phyloP scores from a whole-genome alignment of 2,888 invertebrate genomes.

The Euspilapteryx auroguttella region DNA sequence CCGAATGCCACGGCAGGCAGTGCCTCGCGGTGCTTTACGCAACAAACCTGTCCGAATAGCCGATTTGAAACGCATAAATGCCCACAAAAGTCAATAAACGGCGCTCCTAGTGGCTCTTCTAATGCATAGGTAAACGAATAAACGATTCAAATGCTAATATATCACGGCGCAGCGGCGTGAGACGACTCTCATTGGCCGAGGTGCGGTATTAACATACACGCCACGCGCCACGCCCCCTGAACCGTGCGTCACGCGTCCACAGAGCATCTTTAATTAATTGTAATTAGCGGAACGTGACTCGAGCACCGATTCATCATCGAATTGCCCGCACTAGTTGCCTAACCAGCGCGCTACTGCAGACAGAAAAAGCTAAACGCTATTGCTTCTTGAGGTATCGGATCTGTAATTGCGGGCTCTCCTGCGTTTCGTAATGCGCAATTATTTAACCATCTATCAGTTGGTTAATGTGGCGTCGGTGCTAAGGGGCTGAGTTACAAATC shows the following conservation, averaged over 20 bases:
- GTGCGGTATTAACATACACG: constrained; percentile 49
- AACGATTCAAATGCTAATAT: constrained; percentile 59
- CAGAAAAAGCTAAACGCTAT: constrained; percentile 1
- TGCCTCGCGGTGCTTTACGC: too few species aligned
- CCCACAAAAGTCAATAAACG: too few species aligned
- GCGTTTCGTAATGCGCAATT: constrained; percentile 1
- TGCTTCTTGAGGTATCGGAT: neutral
- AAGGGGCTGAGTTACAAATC: constrained; percentile 31
- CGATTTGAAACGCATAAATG: too few species aligned
- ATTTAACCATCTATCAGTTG: constrained; percentile 2
- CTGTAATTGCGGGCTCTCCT: neutral
- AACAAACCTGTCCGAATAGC: too few species aligned
- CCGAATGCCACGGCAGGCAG: too few species aligned
- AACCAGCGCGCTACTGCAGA: too few species aligned
- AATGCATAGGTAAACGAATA: too few species aligned
- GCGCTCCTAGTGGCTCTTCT: too few species aligned
- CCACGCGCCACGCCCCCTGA: neutral
- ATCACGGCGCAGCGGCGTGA: constrained; percentile 48
- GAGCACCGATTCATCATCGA: neutral
- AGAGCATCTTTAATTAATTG: too few species aligned
- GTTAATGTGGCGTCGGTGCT: constrained; percentile 4
- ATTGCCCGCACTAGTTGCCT: neutral
- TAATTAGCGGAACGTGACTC: neutral
- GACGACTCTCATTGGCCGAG: constrained; percentile 48
- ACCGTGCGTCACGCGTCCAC: neutral